Base-by-base conservation (phyloP, 2,113 vertebrate genomes). In the Stigmatopora nigra region DNA sequence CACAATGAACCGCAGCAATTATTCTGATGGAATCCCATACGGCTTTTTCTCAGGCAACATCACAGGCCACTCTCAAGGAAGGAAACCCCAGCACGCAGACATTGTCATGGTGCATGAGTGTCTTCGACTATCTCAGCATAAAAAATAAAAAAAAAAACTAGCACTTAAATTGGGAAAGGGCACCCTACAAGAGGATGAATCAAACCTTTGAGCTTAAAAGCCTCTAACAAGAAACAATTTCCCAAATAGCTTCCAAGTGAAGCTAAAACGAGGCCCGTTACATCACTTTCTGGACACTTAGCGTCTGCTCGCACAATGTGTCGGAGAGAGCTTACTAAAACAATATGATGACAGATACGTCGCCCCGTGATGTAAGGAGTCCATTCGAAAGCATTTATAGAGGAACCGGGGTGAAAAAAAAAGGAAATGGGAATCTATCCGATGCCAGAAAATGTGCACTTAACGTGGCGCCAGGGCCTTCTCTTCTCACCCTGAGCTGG, bases 11-110 rank as follows among this genome's bases (percentile, higher is more conserved):
- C 52, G 38, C 60, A 72, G 84, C 80, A 80, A 78, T 75, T 31
- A 65, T 72, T 67, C 48, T 61, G 63, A 65, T 70, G 82, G 64
- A 51, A 78, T 68, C 69, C 75, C 73, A 71, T 77, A 74, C 82
- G 66, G 59, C 78, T 71, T 73, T 73, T 77, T 79, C 79, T 78
- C 73, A 77, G 73, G 60, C 75, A 77, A 74, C 82, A 82, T 79
- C 70, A 67, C 78, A 78, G 71, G 72, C 61, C 62, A 16, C 76
- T 83, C 75, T 78, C 70, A 38, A 70, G 80, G 78, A 84, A 81
- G 58, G 41, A 61, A 61, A 20, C 58, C 53, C 53, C 13, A 1
- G 7, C 53, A 31, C 46, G 11, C 14, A 16, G 67, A 74, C 78
- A 4, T 41, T 47, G 11, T 64, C 51, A 14, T 20, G 6, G 9